Conservation (phyloP, 2,113 vertebrate species). For the Strix aluco region DNA sequence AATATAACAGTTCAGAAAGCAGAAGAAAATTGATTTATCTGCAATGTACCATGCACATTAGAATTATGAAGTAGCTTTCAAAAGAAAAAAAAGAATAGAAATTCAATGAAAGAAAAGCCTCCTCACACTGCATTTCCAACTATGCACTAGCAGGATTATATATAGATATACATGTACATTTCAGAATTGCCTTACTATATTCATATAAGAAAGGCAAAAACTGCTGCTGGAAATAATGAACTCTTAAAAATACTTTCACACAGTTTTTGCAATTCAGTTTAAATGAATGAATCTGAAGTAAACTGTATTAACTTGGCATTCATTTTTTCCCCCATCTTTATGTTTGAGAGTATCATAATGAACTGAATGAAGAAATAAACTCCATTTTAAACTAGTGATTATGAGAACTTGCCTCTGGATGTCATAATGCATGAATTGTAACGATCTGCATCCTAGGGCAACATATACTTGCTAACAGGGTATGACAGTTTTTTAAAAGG, state of each 20-base stretch:
- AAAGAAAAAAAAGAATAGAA: background rate
- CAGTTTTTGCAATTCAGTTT: background rate
- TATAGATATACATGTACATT: background rate
- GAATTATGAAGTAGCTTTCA: background rate
- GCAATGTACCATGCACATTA: background rate
- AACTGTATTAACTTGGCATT: background rate
- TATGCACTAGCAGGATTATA: background rate
- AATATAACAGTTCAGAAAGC: background rate
- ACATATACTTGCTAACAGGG: background rate
- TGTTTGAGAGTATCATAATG: background rate
- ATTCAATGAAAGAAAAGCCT: background rate
- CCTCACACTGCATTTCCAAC: background rate
- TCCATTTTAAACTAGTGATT: background rate
- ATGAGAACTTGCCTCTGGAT: background rate
- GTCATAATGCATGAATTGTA: background rate
- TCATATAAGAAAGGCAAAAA: background rate
- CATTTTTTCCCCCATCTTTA: background rate
- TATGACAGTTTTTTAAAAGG: background rate
- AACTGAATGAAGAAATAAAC: background rate
- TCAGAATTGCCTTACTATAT: background rate
- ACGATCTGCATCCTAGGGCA: background rate
- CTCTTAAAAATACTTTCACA: background rate
- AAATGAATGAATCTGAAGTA: background rate
- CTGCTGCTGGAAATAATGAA: background rate
- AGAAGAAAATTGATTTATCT: conserved; percentile 1